phyloP scores from a whole-genome alignment of 2,797 vertebrate species.

The Limosa lapponica region DNA sequence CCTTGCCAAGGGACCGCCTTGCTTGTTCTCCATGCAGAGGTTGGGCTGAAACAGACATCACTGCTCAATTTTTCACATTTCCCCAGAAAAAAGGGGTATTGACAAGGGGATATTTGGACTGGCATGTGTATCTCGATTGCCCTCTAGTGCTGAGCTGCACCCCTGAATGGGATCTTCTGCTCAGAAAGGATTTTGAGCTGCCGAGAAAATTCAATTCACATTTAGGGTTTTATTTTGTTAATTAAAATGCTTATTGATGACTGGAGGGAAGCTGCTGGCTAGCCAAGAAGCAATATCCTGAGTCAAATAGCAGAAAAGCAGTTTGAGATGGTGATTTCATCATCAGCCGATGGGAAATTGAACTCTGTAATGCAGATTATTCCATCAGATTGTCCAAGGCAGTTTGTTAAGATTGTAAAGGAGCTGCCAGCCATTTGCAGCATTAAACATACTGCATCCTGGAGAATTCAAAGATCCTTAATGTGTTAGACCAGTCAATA shows the following conservation, averaged over 20 bases:
- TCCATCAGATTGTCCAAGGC: conserved; percentile 8
- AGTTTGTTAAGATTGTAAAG: conserved; percentile 10
- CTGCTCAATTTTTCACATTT: not conserved
- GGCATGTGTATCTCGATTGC: conserved; percentile 29
- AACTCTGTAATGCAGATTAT: conserved; percentile 13
- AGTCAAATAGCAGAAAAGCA: conserved; percentile 32
- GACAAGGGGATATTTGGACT: not conserved
- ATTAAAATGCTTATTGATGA: conserved; percentile 51
- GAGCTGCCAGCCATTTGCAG: conserved; percentile 8
- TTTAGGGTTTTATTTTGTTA: conserved; percentile 38
- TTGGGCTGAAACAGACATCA: not conserved
- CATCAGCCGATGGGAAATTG: conserved; percentile 22
- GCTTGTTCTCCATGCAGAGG: not conserved
- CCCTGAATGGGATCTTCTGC: not conserved
- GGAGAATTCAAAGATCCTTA: conserved; percentile 6
- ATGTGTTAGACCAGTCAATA: conserved; percentile 27
- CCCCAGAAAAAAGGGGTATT: not conserved
- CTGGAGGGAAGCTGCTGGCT: not conserved
- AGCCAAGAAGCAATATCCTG: conserved; percentile 34
- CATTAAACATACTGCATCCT: not conserved
- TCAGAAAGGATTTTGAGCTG: not conserved
- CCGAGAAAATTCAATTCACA: not conserved
- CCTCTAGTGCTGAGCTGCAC: conserved; percentile 56
- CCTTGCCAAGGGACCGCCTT: not conserved
- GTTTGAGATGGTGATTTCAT: conserved; percentile 42